phyloP scores from a whole-genome alignment of 2,113 vertebrate species.

The Garra rufa region DNA sequence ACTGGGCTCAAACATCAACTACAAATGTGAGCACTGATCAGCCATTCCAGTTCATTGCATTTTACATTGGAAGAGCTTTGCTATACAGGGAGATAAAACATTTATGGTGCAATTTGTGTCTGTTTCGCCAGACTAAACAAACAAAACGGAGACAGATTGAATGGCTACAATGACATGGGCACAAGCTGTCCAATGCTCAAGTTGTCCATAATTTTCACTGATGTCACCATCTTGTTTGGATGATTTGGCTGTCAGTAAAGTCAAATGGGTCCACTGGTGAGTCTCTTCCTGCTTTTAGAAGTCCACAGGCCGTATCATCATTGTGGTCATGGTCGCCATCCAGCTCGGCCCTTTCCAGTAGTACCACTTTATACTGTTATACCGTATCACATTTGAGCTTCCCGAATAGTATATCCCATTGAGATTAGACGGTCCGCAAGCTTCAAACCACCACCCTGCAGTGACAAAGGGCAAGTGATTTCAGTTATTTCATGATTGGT shows the following conservation, averaged over 20 bases:
- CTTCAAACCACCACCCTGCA: constrained; percentile 86
- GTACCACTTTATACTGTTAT: constrained; percentile 87
- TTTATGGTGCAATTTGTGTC: constrained; percentile 41
- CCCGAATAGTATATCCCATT: constrained; percentile 81
- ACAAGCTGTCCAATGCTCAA: constrained; percentile 41
- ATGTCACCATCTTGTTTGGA: constrained; percentile 39
- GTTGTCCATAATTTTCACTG: constrained; percentile 40
- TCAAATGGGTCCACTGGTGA: not conserved
- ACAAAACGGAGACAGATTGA: constrained; percentile 44
- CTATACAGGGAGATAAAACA: constrained; percentile 46
- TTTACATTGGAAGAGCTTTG: constrained; percentile 37
- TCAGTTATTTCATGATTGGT: not conserved
- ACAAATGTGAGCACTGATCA: constrained; percentile 43
- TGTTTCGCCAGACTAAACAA: constrained; percentile 31
- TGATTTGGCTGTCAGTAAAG: constrained; percentile 27
- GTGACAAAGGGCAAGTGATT: constrained; percentile 33
- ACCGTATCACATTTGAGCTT: constrained; percentile 72
- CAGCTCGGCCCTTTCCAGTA: constrained; percentile 84
- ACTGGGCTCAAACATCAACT: constrained; percentile 5
- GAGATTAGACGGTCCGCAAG: constrained; percentile 84
- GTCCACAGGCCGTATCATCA: constrained; percentile 83
- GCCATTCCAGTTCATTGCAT: constrained; percentile 42
- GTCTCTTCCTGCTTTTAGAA: constrained; percentile 66
- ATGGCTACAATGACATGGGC: constrained; percentile 25
- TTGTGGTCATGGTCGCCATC: constrained; percentile 76